Percentiles rank a stretch among this genome's conserved stretches.
Conservation (phyloP, 2,888 invertebrate genomes). For the Metopia argyrocephala region DNA sequence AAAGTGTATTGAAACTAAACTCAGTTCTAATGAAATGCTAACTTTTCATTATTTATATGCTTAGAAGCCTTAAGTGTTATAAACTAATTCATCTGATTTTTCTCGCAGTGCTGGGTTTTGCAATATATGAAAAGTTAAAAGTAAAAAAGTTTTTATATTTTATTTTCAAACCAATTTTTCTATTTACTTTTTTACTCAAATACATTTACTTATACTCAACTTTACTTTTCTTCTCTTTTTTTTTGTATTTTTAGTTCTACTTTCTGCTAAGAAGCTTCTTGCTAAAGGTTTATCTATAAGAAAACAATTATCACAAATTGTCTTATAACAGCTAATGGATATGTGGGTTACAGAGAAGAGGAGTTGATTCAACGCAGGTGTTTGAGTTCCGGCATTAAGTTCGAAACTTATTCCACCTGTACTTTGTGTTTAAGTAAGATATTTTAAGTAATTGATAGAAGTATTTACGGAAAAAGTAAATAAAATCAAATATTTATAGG, state of each 20-base stretch:
- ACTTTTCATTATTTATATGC: no score
- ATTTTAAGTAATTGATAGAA: constrained; percentile 60
- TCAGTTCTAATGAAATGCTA: no score
- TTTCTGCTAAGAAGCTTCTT: not conserved
- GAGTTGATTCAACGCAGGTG: constrained; percentile 50
- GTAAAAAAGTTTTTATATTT: constrained; percentile 32
- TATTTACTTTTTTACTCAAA: constrained; percentile 49
- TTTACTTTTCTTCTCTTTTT: not conserved
- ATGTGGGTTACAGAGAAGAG: not conserved
- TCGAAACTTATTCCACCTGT: constrained; percentile 15
- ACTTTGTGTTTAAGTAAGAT: constrained; percentile 24
- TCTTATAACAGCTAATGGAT: not conserved
- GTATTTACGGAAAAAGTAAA: constrained; percentile 2
- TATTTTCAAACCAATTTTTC: constrained; percentile 50
- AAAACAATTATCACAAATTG: constrained; percentile 60
- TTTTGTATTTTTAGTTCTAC: not conserved
- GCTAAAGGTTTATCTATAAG: constrained; percentile 53
- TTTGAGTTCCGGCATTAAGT: constrained; percentile 40
- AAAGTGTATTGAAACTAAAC: no score
- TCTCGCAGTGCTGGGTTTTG: not conserved
- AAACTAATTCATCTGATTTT: no score
- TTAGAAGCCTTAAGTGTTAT: no score
- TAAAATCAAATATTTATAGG: constrained; percentile 2
- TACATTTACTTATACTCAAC: constrained; percentile 5
- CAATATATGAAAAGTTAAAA: not conserved